Conservation (phyloP, 2,113 vertebrate genomes). For the Stegostoma tigrinum region DNA sequence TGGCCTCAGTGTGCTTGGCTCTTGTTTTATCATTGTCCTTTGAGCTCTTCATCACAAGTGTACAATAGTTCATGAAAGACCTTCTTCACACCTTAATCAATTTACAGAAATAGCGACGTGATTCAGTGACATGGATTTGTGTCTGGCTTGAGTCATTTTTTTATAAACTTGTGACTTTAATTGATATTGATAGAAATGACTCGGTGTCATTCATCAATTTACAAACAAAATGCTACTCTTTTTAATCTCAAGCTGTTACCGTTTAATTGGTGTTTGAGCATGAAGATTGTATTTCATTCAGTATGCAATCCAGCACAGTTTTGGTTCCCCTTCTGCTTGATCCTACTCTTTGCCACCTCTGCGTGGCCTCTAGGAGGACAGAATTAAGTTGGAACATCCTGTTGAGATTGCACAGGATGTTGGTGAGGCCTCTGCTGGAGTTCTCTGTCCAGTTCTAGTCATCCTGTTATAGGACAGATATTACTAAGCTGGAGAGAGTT, state of each 20-base stretch:
- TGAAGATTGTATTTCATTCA: neutral
- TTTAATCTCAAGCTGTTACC: neutral
- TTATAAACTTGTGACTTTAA: neutral
- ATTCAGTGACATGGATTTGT: neutral
- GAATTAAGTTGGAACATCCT: no score
- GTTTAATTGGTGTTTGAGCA: neutral
- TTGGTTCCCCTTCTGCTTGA: neutral
- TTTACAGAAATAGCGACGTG: neutral
- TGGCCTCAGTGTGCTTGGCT: neutral
- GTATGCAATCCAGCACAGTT: neutral
- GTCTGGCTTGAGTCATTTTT: neutral
- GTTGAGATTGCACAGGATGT: no score
- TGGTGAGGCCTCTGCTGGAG: no score
- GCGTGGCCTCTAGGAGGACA: neutral
- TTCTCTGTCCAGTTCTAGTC: no score
- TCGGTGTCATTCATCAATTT: neutral
- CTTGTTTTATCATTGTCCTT: neutral
- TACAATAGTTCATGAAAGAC: neutral
- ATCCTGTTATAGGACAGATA: no score
- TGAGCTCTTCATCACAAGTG: neutral
- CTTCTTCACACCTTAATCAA: neutral
- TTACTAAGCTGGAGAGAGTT: no score
- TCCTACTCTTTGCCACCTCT: neutral
- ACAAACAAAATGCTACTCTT: neutral
- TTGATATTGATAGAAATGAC: neutral